These are phyloP conservation scores for Nomada ruficornis DNA, from an alignment of 2,888 invertebrate genomes.

Conservation along the genomic window DNA sequence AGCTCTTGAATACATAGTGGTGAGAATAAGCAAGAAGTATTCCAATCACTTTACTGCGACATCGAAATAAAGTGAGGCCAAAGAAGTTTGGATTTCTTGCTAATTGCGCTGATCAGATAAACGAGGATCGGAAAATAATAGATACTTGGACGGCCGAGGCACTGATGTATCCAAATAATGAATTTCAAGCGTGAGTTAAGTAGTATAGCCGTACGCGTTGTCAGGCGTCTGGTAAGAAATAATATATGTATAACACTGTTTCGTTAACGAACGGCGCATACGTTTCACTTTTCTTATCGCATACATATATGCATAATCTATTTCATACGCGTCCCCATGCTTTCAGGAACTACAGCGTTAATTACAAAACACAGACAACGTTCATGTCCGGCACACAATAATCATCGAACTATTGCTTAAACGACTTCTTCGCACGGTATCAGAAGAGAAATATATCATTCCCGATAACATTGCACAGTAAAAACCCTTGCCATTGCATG, in stretches of 20 bases:
- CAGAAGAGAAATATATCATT: slow-evolving; percentile 22
- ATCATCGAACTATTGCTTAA: slow-evolving; percentile 22
- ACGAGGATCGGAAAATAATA: no score
- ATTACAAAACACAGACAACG: slow-evolving; percentile 10
- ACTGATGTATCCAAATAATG: no score
- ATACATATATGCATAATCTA: background rate
- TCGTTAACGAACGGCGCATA: background rate
- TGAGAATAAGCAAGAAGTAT: slow-evolving; percentile 26
- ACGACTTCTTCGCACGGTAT: slow-evolving; percentile 33
- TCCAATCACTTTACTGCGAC: slow-evolving; percentile 37
- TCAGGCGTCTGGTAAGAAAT: background rate
- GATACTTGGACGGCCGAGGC: no score
- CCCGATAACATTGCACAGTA: slow-evolving; percentile 26
- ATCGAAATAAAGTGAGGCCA: slow-evolving; percentile 26
- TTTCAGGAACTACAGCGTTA: background rate
- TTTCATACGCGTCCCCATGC: no score
- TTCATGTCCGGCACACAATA: background rate
- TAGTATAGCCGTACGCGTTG: no score
- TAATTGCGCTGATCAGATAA: slow-evolving; percentile 1
- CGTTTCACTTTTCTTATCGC: no score
- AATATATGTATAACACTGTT: background rate
- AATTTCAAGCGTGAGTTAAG: no score
- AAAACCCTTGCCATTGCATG: slow-evolving; percentile 15
- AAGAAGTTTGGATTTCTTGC: slow-evolving; percentile 30
- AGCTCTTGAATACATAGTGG: slow-evolving; percentile 29